Evolutionary conservation across 2,888 invertebrate species (phyloP).

Genomic region (Luffia ferchaultella): DNA sequence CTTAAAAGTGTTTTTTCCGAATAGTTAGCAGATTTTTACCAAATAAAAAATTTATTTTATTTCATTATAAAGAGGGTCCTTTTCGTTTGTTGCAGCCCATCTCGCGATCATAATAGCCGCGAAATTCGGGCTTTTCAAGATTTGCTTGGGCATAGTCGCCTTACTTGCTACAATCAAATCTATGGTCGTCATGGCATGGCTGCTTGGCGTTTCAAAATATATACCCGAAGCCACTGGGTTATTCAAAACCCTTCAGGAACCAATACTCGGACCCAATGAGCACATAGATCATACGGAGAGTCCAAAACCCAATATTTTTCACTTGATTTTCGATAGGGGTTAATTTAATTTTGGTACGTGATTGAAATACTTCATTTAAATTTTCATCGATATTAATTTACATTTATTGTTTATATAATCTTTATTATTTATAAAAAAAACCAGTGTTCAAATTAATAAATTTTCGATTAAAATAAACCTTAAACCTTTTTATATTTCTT

Average conservation of each 20-base stretch:
- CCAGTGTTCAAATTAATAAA: no score
- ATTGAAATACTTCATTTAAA: no score
- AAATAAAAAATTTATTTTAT: no score
- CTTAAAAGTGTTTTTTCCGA: no score
- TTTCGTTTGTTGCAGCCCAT: conserved; percentile 46
- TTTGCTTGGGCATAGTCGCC: conserved; percentile 37
- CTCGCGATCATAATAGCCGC: conserved; percentile 40
- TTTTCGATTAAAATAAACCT: no score
- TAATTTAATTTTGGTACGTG: not conserved
- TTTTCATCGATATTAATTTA: no score
- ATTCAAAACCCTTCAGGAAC: not conserved
- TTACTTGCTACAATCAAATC: conserved; percentile 26
- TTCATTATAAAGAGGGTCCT: no score
- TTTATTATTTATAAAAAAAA: no score
- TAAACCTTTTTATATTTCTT: no score
- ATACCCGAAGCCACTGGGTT: not conserved
- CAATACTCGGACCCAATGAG: not conserved
- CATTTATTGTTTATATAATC: no score
- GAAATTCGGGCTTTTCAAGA: conserved; percentile 46
- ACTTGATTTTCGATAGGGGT: not conserved
- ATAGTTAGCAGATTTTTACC: no score
- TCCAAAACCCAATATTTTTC: not conserved
- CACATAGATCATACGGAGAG: not conserved
- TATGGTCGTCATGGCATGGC: conserved; percentile 2
- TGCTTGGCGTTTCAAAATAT: not conserved